Evolutionary conservation across 2,888 invertebrate species (phyloP).

Genomic region (Eupithecia subumbrata): DNA sequence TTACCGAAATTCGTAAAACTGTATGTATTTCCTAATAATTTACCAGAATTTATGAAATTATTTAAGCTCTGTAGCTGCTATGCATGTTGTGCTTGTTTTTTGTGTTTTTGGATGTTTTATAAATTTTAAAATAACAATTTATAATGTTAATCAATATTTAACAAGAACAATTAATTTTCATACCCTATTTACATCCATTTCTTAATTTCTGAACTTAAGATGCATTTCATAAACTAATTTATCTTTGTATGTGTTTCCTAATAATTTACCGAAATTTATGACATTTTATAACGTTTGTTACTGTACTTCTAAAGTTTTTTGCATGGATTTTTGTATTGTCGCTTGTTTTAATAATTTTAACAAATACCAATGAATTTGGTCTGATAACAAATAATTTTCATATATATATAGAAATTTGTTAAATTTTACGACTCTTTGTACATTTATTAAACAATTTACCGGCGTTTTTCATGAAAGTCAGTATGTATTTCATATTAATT

Average conservation of each 20-base stretch:
- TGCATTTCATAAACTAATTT: not conserved
- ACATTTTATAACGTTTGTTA: not conserved
- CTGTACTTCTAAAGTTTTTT: not conserved
- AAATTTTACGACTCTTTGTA: not conserved
- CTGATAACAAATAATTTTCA: not conserved
- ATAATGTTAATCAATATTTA: not conserved
- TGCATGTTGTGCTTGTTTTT: not conserved
- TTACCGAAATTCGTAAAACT: no score
- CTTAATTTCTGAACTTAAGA: not conserved
- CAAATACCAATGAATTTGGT: not conserved
- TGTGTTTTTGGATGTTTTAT: not conserved
- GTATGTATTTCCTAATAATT: conserved; percentile 8
- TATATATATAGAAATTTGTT: not conserved
- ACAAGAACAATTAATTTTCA: not conserved
- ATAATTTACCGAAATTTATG: not conserved
- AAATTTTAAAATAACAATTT: not conserved
- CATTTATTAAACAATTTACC: not conserved
- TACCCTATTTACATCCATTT: not conserved
- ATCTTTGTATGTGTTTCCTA: not conserved
- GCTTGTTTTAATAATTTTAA: not conserved
- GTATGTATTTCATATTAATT: not conserved
- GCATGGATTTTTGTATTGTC: not conserved
- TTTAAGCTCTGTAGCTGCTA: not conserved
- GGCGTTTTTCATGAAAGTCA: not conserved
- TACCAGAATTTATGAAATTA: not conserved